Conservation (phyloP, 2,888 invertebrate genomes). For the Eulithis prunata region DNA sequence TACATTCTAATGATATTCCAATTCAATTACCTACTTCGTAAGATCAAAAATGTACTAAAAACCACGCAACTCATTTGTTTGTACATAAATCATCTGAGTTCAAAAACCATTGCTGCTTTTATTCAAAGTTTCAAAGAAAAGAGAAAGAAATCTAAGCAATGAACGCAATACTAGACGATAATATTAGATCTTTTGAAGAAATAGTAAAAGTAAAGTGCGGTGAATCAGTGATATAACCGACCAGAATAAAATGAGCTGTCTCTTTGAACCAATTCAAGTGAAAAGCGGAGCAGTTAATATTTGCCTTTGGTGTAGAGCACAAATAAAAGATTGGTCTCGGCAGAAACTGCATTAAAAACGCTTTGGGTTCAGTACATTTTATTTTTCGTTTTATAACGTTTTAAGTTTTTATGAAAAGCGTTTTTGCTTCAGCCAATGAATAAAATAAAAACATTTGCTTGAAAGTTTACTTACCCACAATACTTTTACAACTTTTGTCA, state of each 20-base stretch:
- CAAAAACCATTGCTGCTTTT: constrained; percentile 29
- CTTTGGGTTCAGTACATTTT: constrained; percentile 49
- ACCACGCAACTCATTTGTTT: neutral
- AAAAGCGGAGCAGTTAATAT: constrained; percentile 26
- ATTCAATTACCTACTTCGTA: constrained; percentile 35
- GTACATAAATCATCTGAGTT: constrained; percentile 4
- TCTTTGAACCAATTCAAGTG: neutral
- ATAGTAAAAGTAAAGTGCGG: constrained; percentile 40
- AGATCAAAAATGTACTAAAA: constrained; percentile 31
- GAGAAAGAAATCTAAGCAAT: constrained; percentile 30
- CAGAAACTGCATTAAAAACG: constrained; percentile 37
- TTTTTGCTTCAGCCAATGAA: constrained; percentile 1
- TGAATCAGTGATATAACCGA: constrained; percentile 54
- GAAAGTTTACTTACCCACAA: neutral
- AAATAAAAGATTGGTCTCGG: constrained; percentile 46
- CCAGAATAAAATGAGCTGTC: constrained; percentile 40
- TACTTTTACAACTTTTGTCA: too few relatives aligned
- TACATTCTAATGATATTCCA: constrained; percentile 26
- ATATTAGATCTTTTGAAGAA: neutral
- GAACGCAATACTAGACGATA: constrained; percentile 21
- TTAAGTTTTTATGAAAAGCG: neutral
- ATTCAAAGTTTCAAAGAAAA: neutral
- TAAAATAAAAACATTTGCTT: neutral
- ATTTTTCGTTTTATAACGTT: constrained; percentile 4
- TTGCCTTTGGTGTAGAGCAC: constrained; percentile 46